Percentiles rank a stretch among this genome's conserved stretches.
phyloP scores from a whole-genome alignment of 2,113 vertebrate species.

The Syngnathus scovelli region DNA sequence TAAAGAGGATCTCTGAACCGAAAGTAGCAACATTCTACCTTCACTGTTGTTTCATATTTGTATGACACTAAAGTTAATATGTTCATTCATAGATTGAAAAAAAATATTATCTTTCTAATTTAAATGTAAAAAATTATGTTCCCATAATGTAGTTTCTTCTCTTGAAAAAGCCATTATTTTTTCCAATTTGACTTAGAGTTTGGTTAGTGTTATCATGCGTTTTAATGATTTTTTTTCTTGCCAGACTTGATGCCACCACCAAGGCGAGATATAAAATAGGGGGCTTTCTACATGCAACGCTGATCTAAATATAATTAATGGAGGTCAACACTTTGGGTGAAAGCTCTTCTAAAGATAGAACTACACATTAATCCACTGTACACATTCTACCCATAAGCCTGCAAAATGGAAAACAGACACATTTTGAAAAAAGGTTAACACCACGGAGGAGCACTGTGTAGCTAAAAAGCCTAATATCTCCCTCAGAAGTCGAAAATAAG shows the following conservation, averaged over 20 bases:
- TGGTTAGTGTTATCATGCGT: not conserved
- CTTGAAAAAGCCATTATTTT: not conserved
- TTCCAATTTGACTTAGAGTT: not conserved
- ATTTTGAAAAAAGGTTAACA: not conserved
- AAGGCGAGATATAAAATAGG: not conserved
- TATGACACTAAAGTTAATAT: not conserved
- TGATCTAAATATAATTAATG: not conserved
- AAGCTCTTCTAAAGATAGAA: not conserved
- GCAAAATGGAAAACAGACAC: not conserved
- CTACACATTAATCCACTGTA: not conserved
- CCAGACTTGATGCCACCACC: not conserved
- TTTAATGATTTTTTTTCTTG: not conserved
- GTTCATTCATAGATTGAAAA: not conserved
- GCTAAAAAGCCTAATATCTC: too few species aligned
- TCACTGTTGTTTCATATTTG: slow-evolving; percentile 10
- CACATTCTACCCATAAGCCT: not conserved
- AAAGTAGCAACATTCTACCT: not conserved
- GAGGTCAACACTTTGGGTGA: not conserved
- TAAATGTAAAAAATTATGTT: too few species aligned
- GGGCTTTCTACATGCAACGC: not conserved
- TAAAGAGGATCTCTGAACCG: slow-evolving; percentile 18
- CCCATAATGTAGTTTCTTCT: not conserved
- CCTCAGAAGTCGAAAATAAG: too few species aligned
- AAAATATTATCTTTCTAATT: too few species aligned
- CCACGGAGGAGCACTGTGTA: not conserved